A percentile compares a stretch with the other conserved stretches of the same genome.
Conservation (phyloP, 2,113 vertebrate genomes). For the Thalassarche chlororhynchos region DNA sequence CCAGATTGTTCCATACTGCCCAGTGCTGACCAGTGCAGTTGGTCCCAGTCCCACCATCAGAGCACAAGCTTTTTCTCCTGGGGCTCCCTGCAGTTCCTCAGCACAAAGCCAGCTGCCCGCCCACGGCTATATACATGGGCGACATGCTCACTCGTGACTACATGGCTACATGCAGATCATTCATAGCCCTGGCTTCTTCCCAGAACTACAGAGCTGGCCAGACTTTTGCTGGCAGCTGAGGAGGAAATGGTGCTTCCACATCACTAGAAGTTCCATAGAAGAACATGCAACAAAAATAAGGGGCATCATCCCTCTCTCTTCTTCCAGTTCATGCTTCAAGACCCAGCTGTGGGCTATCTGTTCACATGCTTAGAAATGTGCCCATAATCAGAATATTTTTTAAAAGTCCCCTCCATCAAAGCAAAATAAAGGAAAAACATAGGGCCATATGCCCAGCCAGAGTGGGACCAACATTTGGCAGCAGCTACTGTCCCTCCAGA, state of each 20-base stretch:
- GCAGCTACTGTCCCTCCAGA: background rate
- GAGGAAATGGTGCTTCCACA: background rate
- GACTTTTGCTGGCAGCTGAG: background rate
- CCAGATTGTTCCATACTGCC: background rate
- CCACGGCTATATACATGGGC: too few relatives aligned
- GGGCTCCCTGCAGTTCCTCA: background rate
- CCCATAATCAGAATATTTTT: background rate
- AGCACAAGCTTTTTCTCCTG: background rate
- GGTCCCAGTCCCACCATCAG: background rate
- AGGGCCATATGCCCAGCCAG: background rate
- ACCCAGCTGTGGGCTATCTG: background rate
- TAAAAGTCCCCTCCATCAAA: background rate
- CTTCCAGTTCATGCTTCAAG: background rate
- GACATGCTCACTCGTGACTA: background rate
- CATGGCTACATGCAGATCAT: background rate
- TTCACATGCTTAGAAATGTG: background rate
- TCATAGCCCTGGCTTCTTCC: background rate
- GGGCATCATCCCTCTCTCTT: background rate
- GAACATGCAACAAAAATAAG: background rate
- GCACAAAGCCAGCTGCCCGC: background rate
- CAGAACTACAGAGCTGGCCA: background rate
- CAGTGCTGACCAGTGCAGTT: background rate
- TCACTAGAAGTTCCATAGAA: background rate
- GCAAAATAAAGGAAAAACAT: background rate
- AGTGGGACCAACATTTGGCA: background rate